Evolutionary conservation across 92 coral and sea anemone species (phyloP).

Genomic region (Palythoa grandiflora): DNA sequence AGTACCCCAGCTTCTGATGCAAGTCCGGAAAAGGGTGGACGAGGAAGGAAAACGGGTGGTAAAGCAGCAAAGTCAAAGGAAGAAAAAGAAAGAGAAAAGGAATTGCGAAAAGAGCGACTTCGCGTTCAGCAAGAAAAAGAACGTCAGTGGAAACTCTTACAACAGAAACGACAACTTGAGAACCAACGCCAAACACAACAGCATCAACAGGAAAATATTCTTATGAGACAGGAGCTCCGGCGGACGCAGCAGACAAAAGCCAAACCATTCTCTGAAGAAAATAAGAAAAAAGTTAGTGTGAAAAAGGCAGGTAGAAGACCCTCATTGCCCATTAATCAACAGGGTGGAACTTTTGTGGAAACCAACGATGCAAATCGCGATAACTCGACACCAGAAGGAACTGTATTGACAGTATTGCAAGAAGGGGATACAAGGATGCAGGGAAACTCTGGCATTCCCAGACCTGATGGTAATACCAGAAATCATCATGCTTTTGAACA

Average conservation of each 20-base stretch:
- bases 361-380: slow-evolving; percentile 20
- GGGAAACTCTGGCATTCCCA: not conserved
- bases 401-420: slow-evolving; percentile 37
- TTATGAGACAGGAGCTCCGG: slow-evolving; percentile 82
- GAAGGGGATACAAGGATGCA: slow-evolving; percentile 40
- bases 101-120: slow-evolving; percentile 81
- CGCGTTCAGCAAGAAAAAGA: slow-evolving; percentile 94
- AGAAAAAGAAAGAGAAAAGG: slow-evolving; percentile 94
- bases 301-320: slow-evolving; percentile 61
- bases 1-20: slow-evolving; percentile 50
- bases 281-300: slow-evolving; percentile 73
- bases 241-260: slow-evolving; percentile 85
- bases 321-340: slow-evolving; percentile 26
- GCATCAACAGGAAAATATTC: slow-evolving; percentile 86
- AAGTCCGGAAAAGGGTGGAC: slow-evolving; percentile 46
- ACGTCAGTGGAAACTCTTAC: slow-evolving; percentile 97
- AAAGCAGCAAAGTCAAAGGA: slow-evolving; percentile 75
- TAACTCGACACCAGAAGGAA: slow-evolving; percentile 33
- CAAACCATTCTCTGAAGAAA: slow-evolving; percentile 76
- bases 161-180: slow-evolving; percentile 93
- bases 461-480: slow-evolving; percentile 8
- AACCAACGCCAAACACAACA: slow-evolving; percentile 95
- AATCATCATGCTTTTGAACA: not conserved
- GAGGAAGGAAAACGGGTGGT: slow-evolving; percentile 64
- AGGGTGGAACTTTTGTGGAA: slow-evolving; percentile 25